A percentile compares a stretch with the other conserved stretches of the same genome.
Conservation (phyloP, 2,113 vertebrate genomes). For the Lagopus muta region DNA sequence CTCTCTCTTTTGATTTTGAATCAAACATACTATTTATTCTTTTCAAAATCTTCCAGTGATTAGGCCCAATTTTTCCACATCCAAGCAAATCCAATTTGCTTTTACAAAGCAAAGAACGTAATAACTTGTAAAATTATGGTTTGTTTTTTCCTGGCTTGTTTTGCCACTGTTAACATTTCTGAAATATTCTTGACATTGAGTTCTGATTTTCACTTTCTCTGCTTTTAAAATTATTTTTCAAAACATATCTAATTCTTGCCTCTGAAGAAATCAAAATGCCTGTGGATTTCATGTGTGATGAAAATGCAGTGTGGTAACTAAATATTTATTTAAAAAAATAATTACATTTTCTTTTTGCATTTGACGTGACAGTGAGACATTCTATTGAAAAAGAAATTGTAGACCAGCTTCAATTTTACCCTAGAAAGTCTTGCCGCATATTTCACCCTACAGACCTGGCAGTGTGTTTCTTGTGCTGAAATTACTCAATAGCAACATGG, state of each 20-base stretch:
- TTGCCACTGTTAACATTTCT: background rate
- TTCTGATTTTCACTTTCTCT: background rate
- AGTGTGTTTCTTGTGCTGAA: background rate
- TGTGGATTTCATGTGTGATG: background rate
- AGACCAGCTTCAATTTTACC: background rate
- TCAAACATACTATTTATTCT: background rate
- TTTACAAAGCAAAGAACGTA: background rate
- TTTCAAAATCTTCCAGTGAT: background rate
- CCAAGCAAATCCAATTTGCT: background rate
- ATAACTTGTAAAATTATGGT: background rate
- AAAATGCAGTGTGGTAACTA: background rate
- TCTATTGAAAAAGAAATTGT: constrained; percentile 2
- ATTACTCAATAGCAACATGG: background rate
- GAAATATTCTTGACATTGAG: background rate
- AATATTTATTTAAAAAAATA: background rate
- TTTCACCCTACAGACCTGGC: background rate
- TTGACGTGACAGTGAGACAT: background rate
- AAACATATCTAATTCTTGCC: background rate
- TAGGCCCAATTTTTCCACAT: background rate
- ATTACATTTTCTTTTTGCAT: background rate
- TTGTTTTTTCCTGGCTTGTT: background rate
- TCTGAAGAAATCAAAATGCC: background rate
- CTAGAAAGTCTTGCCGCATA: background rate
- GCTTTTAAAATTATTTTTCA: background rate
- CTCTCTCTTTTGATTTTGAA: background rate